Evolutionary conservation across 1,140 invertebrate species (phyloP).

Genomic region (Lamellibrachia luymesi): DNA sequence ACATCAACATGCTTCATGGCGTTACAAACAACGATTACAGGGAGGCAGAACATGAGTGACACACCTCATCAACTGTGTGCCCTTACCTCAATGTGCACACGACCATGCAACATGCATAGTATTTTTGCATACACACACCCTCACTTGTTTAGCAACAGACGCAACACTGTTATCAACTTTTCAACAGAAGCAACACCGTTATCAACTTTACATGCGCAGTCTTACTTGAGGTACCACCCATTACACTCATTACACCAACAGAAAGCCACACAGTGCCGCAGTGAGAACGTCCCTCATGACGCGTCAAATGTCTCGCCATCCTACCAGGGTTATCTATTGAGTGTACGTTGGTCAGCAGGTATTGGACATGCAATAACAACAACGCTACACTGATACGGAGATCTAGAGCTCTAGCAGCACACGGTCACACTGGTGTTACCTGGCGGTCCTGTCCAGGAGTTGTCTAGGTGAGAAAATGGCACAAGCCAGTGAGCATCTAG

Average conservation of each 20-base stretch:
- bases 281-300: neutral
- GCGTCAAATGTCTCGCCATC: neutral
- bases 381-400: neutral
- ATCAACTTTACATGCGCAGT: neutral
- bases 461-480: constrained; percentile 60
- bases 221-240: neutral
- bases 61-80: neutral
- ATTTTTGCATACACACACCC: neutral
- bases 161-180: neutral
- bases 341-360: neutral
- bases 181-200: neutral
- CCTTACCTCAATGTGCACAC: no score
- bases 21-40: neutral
- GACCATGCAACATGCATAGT: no score
- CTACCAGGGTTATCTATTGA: no score
- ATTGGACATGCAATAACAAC: neutral
- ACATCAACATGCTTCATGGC: neutral
- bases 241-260: neutral
- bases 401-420: constrained; percentile 9
- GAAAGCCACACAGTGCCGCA: neutral
- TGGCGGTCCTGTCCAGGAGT: constrained; percentile 25
- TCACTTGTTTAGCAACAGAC: neutral
- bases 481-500: neutral
- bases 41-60: neutral
- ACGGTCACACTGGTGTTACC: constrained; percentile 18